Base-by-base conservation (phyloP, 2,888 invertebrate species). In the Leucophenga montana region DNA sequence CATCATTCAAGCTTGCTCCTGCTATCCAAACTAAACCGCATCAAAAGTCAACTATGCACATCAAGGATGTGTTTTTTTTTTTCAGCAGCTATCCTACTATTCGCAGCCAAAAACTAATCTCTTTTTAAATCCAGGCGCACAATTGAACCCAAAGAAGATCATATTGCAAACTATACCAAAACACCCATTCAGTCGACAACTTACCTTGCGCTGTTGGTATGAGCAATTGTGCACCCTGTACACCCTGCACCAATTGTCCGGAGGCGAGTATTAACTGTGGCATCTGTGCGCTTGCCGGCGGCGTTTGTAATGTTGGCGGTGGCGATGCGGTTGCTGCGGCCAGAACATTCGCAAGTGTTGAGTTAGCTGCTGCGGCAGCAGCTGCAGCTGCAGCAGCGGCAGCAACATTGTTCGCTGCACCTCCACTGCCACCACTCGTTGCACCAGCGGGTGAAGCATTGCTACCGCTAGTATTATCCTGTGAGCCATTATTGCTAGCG, bases 141-240 rank as follows among this genome's bases (percentile, higher is more conserved):
- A n/a, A 59, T 31, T 59, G 57, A 57, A 57, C 33, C 14, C 27
- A 57, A 9, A 11, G 16, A 31, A 27, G 11, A 57, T 13, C 57
- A 27, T 31, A 27, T 13, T 22, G 18, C 46, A 9, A 62, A 20
- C 39, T 44, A 44, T 20, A 20, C 8, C 6, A n/a, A 56, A 22
- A 16, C 53, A 11, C 53, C 2, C 16, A 18, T 8, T 6, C 56
- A 18, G 56, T 14, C 4, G 3, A 56, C 1, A 22, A 50, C 79
- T 87, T 90, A 96, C 97, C 97, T 92, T 97, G 96, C 74, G 97
- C 96, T 68, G 97, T 97, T 66, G 97, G 97, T 90, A 98, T 97
- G 83, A 97, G 93, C 70, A 98, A 92, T 87, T 97, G 97, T 61
- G 97, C 96, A 14, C 96, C 96, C 89, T 97, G 97, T 80, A 97